phyloP scores from a whole-genome alignment of 2,113 vertebrate genomes.

The Bos javanicus region DNA sequence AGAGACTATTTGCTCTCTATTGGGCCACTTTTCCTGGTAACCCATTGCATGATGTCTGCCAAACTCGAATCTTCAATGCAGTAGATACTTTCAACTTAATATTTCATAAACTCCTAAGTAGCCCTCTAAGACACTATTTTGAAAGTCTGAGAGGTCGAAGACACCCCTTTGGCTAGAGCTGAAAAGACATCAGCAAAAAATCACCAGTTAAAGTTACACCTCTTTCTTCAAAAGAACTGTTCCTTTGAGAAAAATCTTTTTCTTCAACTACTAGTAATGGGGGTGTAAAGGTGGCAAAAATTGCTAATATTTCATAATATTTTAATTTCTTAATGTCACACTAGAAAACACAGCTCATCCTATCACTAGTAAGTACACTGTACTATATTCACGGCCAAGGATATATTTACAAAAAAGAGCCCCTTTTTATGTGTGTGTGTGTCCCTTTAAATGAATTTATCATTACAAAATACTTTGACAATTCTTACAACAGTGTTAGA shows the following conservation, averaged over 20 bases:
- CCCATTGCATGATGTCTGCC: background rate
- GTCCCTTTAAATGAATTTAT: background rate
- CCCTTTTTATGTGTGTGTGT: background rate
- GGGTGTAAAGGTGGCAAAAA: background rate
- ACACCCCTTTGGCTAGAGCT: background rate
- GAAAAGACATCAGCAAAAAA: background rate
- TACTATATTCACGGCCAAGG: background rate
- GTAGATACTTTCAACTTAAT: background rate
- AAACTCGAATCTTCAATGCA: background rate
- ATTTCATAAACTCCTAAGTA: background rate
- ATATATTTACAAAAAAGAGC: background rate
- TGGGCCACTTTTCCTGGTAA: background rate
- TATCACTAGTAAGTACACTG: background rate
- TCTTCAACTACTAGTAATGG: background rate
- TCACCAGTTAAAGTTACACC: background rate
- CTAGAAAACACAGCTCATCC: background rate
- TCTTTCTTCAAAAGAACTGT: background rate
- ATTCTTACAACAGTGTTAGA: background rate
- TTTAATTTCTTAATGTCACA: background rate
- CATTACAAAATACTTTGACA: background rate
- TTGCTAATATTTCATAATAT: background rate
- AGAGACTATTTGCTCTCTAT: background rate
- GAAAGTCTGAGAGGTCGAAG: background rate
- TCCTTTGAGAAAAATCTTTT: background rate
- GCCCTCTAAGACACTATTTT: background rate